Evolutionary conservation across 1,140 invertebrate genomes (phyloP).

Genomic region (Lordiphosa stackelbergi): DNA sequence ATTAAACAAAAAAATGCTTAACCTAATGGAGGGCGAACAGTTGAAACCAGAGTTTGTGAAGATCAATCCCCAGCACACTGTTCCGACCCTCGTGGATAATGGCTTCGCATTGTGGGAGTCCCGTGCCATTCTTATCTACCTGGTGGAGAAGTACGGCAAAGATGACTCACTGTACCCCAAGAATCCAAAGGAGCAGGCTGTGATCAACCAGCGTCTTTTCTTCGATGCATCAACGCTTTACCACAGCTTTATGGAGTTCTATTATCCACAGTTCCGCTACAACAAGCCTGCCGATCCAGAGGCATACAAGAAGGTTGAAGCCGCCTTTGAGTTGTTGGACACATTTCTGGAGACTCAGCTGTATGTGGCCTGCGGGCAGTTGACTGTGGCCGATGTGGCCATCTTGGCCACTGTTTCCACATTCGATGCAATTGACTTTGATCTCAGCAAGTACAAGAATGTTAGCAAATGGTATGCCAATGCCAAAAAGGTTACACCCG

Average conservation of each 20-base stretch:
- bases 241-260: constrained; percentile 79
- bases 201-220: constrained; percentile 85
- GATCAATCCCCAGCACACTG: constrained; percentile 79
- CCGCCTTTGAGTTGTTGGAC: constrained; percentile 82
- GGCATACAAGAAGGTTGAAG: constrained; percentile 82
- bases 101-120: constrained; percentile 83
- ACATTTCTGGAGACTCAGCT: constrained; percentile 82
- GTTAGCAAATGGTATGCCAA: constrained; percentile 84
- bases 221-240: constrained; percentile 85
- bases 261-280: constrained; percentile 83
- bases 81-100: constrained; percentile 84
- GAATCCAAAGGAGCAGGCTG: constrained; percentile 81
- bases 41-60: constrained; percentile 85
- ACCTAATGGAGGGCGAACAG: constrained; percentile 82
- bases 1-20: constrained; percentile 82
- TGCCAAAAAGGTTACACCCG: constrained; percentile 83
- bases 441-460: constrained; percentile 83
- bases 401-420: constrained; percentile 82
- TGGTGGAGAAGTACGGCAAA: constrained; percentile 83
- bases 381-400: constrained; percentile 86
- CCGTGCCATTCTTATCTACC: constrained; percentile 85
- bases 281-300: constrained; percentile 80
- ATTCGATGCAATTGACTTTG: constrained; percentile 81
- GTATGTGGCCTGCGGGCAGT: constrained; percentile 82
- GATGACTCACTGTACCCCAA: constrained; percentile 83